Conservation (phyloP, 2,888 invertebrate genomes). For the Dioctria rufipes region DNA sequence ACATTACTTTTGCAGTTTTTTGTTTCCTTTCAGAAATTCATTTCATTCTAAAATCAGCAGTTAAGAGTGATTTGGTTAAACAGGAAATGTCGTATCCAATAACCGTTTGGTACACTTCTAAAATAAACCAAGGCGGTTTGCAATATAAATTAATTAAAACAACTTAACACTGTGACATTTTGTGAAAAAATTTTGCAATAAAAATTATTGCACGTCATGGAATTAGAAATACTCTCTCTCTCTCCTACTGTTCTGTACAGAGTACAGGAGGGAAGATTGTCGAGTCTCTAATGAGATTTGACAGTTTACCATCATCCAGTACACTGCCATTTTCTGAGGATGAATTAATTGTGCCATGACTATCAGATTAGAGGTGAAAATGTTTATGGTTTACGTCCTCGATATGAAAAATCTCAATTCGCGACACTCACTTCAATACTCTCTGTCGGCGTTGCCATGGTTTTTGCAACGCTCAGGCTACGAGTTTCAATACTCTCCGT, state of each 20-base stretch:
- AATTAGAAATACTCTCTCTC: too few species aligned
- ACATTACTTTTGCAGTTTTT: background rate
- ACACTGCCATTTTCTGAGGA: constrained; percentile 13
- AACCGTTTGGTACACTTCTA: constrained; percentile 22
- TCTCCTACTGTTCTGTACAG: too few species aligned
- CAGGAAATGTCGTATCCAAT: constrained; percentile 1
- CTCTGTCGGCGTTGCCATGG: too few species aligned
- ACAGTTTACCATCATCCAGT: background rate
- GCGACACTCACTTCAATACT: too few species aligned
- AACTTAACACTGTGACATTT: constrained; percentile 34
- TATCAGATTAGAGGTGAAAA: background rate
- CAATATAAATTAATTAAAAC: constrained; percentile 5
- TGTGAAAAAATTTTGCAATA: constrained; percentile 16
- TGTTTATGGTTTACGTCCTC: constrained; percentile 54
- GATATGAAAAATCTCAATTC: too few species aligned
- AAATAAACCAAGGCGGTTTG: background rate
- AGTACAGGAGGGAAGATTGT: too few species aligned
- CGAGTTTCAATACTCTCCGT: too few species aligned
- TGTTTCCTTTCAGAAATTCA: too few species aligned
- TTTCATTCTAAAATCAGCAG: too few species aligned
- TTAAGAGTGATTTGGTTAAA: background rate
- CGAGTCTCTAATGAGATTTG: too few species aligned
- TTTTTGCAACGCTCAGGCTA: too few species aligned
- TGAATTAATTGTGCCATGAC: too few species aligned
- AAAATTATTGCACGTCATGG: background rate